Evolutionary conservation across 2,113 vertebrate species (phyloP).

Genomic region (Prolemur simus): DNA sequence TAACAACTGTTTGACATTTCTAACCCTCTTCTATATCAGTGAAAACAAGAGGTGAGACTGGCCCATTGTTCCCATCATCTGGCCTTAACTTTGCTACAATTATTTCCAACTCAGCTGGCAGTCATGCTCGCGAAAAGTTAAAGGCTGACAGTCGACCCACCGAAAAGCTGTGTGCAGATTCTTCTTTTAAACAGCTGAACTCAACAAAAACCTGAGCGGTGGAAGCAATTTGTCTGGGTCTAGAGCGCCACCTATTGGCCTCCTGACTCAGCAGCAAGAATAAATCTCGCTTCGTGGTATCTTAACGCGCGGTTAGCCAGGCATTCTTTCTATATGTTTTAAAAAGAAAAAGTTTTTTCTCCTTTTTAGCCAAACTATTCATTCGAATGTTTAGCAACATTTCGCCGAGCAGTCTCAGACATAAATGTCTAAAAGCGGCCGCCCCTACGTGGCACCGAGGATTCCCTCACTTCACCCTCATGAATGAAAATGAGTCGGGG

Average conservation of each 20-base stretch:
- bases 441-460: constrained; percentile 48
- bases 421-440: background rate
- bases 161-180: background rate
- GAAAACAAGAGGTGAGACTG: constrained; percentile 10
- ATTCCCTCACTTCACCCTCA: constrained; percentile 19
- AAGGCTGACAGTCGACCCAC: constrained; percentile 2
- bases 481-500: constrained; percentile 67
- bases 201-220: background rate
- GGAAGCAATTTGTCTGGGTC: constrained; percentile 31
- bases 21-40: constrained; percentile 11
- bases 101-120: constrained; percentile 55
- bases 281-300: constrained; percentile 7
- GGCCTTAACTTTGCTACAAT: constrained; percentile 51
- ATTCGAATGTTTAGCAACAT: constrained; percentile 52
- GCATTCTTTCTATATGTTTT: background rate
- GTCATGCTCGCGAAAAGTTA: background rate
- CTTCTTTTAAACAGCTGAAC: background rate
- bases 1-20: constrained; percentile 61
- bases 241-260: constrained; percentile 81
- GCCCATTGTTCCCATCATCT: constrained; percentile 30
- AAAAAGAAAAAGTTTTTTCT: background rate
- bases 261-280: constrained; percentile 37
- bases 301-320: background rate
- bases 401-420: background rate
- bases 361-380: constrained; percentile 54